These are phyloP conservation scores for Aix galericulata DNA, from an alignment of 2,113 vertebrate species.

Conservation along the genomic window DNA sequence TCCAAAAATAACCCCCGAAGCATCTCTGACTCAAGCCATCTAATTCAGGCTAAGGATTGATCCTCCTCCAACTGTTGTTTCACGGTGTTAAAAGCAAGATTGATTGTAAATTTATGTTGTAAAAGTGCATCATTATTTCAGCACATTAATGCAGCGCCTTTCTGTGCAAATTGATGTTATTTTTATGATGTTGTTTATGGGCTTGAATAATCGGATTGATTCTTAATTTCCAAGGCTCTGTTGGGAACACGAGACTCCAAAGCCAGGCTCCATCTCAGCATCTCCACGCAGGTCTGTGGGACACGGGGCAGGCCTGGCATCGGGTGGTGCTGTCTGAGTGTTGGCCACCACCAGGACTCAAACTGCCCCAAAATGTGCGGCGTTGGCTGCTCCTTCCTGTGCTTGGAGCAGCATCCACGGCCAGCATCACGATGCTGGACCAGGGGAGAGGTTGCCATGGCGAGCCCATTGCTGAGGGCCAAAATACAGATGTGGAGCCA, in stretches of 20 bases:
- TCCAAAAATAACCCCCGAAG: slow-evolving; percentile 34
- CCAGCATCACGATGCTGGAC: fast-evolving
- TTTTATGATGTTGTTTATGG: slow-evolving; percentile 79
- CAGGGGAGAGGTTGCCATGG: background rate
- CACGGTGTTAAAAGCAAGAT: slow-evolving; percentile 64
- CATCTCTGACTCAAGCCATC: slow-evolving; percentile 61
- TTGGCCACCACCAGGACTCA: fast-evolving
- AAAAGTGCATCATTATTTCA: slow-evolving; percentile 72
- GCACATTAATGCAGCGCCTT: slow-evolving; percentile 68
- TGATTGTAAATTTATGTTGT: slow-evolving; percentile 72
- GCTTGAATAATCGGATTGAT: slow-evolving; percentile 79
- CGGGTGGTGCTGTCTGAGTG: fast-evolving
- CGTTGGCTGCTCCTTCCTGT: background rate
- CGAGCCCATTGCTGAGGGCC: background rate
- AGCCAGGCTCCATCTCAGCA: background rate
- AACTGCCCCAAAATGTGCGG: fast-evolving
- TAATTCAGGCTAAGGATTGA: slow-evolving; percentile 51
- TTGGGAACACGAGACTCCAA: background rate
- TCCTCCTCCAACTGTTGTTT: slow-evolving; percentile 59
- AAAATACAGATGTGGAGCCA: background rate
- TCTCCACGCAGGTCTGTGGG: fast-evolving
- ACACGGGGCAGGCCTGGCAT: fast-evolving
- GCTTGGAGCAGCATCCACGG: too few relatives aligned
- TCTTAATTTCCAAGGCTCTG: slow-evolving; percentile 70
- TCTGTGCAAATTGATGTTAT: slow-evolving; percentile 76